These are phyloP conservation scores for Slavum lentiscoides DNA, from an alignment of 2,888 invertebrate genomes.

Conservation along the genomic window DNA sequence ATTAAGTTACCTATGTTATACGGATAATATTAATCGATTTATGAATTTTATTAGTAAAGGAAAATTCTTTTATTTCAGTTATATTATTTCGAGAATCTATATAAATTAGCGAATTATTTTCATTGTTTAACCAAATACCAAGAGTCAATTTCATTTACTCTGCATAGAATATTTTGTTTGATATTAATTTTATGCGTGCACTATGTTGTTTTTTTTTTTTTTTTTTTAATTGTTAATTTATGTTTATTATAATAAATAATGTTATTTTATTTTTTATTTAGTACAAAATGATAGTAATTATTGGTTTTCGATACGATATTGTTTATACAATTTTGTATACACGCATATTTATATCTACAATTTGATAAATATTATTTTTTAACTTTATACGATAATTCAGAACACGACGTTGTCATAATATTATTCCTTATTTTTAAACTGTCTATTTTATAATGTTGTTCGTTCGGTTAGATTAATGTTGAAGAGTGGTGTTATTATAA, in stretches of 20 bases:
- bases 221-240: slow-evolving; percentile 39
- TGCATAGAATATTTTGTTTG: slow-evolving; percentile 40
- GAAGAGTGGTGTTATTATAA: not conserved
- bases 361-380: not conserved
- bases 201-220: slow-evolving; percentile 39
- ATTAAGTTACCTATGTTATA: slow-evolving; percentile 38
- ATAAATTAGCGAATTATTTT: slow-evolving; percentile 36
- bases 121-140: slow-evolving; percentile 33
- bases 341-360: not conserved
- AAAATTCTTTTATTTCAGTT: slow-evolving; percentile 15
- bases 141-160: not conserved
- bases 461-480: slow-evolving; percentile 14
- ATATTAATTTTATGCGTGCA: slow-evolving; percentile 39
- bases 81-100: slow-evolving; percentile 12
- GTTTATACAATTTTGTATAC: slow-evolving; percentile 20
- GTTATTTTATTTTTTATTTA: slow-evolving; percentile 47
- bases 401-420: not conserved
- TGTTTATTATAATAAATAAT: slow-evolving; percentile 42
- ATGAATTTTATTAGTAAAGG: slow-evolving; percentile 5
- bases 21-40: not conserved
- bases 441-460: slow-evolving; percentile 1
- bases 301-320: slow-evolving; percentile 26
- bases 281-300: slow-evolving; percentile 36
- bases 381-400: not conserved
- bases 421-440: slow-evolving; percentile 10